Base-by-base conservation (phyloP, 2,113 vertebrate species). In the Gobio gobio region DNA sequence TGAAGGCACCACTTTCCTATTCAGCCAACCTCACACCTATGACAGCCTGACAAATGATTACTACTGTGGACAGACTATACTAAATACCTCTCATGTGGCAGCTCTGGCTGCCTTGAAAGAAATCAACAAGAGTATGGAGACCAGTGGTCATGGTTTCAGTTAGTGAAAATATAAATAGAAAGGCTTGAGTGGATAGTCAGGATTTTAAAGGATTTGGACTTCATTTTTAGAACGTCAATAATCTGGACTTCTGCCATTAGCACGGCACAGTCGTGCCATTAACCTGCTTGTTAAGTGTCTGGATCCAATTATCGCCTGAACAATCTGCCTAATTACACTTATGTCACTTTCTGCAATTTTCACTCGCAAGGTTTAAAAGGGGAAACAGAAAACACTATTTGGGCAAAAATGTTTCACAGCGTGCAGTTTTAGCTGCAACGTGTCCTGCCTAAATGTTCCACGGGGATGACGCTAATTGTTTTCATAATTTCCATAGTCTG, bases 41-140 rank as follows among this genome's bases (percentile, higher is more conserved):
- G 80, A 66, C 81, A 83, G 76, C 76, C 68, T 87, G 75, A 87
- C 64, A 81, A 86, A 82, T 76, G 78, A 86, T 26, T 86, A 66
- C 61, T 82, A 40, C 70, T 22, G 24, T 22, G 47, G 85, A 76
- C 78, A 64, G 78, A 76, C 58, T 49, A 76, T 43, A 72, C 68
- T 51, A 76, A 33, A 64, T 63, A 70, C 58, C 49, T 79, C 36
- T 82, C 43, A 64, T 33, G 58, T 36, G 47, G 20, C 58, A 49
- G 56, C 16, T 43, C 51, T 45, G 10, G 6, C 36, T n/a, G 63
- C 13, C 33, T 49, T 51, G 3, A 56, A 61, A 78, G n/a, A 45
- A 78, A 45, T 20, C 24, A 40, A 5, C 18, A 51, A 36, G 16
- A 75, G 45, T n/a, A 72, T 36, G 33, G 13, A 72, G 20, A 82